phyloP scores from a whole-genome alignment of 2,113 vertebrate genomes.

The Euleptes europaea region DNA sequence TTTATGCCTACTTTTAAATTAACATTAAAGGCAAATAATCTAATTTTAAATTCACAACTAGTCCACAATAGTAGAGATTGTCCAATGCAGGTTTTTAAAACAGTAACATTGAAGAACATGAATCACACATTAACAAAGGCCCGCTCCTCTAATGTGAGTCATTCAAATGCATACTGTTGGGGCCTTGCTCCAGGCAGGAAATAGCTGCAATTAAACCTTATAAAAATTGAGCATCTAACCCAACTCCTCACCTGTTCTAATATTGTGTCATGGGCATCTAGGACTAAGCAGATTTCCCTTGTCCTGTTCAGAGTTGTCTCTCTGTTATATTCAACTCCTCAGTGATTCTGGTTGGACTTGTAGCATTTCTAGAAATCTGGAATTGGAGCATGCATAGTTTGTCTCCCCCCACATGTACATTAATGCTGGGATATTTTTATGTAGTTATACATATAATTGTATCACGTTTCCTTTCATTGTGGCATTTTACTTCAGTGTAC shows the following conservation, averaged over 20 bases:
- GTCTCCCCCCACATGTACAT: too few relatives aligned
- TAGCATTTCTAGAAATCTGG: too few relatives aligned
- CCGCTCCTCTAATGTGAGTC: neutral
- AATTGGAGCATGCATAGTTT: too few relatives aligned
- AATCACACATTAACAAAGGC: neutral
- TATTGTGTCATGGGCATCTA: neutral
- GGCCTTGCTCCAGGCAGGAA: neutral
- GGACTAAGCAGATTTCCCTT: neutral
- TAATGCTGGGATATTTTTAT: too few relatives aligned
- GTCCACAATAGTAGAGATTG: neutral
- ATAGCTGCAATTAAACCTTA: constrained; percentile 32
- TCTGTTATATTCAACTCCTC: too few relatives aligned
- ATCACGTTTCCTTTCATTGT: too few relatives aligned
- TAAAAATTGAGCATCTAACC: constrained; percentile 19
- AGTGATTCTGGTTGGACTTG: too few relatives aligned
- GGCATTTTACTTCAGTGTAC: too few relatives aligned
- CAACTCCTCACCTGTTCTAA: neutral
- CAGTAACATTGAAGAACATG: neutral
- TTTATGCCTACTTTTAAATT: constrained; percentile 17
- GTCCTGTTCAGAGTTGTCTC: too few relatives aligned
- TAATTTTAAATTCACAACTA: constrained; percentile 9
- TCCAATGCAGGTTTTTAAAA: neutral
- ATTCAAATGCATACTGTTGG: neutral
- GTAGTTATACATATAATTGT: too few relatives aligned
- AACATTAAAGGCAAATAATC: neutral